Percentiles rank a stretch among this genome's conserved stretches.
Conservation (phyloP, 2,797 vertebrate genomes). For the Threskiornis aethiopicus region DNA sequence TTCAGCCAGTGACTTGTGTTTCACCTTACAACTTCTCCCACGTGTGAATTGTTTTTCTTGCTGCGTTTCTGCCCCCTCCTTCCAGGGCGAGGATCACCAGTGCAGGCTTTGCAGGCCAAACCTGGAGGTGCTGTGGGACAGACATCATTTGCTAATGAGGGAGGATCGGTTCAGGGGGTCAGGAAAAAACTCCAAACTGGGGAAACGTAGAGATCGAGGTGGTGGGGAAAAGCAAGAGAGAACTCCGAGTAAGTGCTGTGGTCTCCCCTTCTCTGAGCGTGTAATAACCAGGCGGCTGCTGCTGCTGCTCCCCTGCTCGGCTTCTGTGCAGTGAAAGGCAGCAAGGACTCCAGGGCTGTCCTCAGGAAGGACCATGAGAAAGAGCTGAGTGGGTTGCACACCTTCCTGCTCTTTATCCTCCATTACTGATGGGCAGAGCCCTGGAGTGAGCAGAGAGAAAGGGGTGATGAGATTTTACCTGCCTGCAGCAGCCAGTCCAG, state of each 20-base stretch:
- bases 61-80: not conserved
- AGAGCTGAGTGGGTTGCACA: not conserved
- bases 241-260: not conserved
- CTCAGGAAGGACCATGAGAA: not conserved
- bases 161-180: not conserved
- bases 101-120: not conserved
- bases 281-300: accelerated
- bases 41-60: slow-evolving; percentile 35
- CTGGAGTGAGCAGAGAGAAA: not conserved
- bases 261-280: not conserved
- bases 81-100: not conserved
- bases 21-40: slow-evolving; percentile 46
- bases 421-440: not conserved
- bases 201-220: not conserved
- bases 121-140: not conserved
- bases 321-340: not conserved
- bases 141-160: not conserved
- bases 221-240: not conserved
- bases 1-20: slow-evolving; percentile 26
- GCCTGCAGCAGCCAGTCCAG: not conserved
- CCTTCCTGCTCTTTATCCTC: not conserved
- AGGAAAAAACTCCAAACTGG: not conserved
- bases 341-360: not conserved
- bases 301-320: not conserved
- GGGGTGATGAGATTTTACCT: not conserved